These are phyloP conservation scores for Parauchenoglanis punctatus DNA, from an alignment of 2,797 vertebrate genomes.

Conservation along the genomic window DNA sequence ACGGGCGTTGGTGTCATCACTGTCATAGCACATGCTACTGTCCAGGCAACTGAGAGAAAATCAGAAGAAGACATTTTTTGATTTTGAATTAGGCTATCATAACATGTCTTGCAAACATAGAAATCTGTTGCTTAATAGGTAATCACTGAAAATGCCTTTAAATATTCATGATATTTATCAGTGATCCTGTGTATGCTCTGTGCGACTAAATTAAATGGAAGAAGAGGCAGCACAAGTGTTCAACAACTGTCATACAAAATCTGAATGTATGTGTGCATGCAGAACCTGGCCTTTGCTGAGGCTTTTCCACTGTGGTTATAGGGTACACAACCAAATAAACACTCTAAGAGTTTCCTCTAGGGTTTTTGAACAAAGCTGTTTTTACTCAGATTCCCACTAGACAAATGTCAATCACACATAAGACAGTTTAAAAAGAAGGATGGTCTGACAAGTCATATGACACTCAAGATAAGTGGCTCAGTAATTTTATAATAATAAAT, in stretches of 20 bases:
- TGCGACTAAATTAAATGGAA: background rate
- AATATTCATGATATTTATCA: background rate
- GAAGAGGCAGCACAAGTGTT: background rate
- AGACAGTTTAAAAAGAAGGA: background rate
- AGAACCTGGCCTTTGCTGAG: background rate
- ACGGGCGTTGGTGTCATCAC: slow-evolving; percentile 92
- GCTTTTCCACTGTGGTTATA: background rate
- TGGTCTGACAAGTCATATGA: background rate
- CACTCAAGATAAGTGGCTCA: slow-evolving; percentile 11
- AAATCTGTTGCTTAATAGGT: background rate
- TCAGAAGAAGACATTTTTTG: background rate
- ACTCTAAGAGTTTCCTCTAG: background rate
- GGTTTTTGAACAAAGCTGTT: background rate
- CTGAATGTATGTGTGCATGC: background rate
- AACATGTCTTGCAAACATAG: background rate
- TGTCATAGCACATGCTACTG: slow-evolving; percentile 90
- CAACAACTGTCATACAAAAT: background rate
- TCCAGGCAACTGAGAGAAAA: slow-evolving; percentile 84
- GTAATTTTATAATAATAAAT: background rate
- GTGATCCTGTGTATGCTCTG: too few relatives aligned
- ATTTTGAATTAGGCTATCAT: background rate
- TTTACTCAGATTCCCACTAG: background rate
- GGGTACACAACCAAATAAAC: background rate
- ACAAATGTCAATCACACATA: background rate
- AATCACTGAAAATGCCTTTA: background rate